A percentile compares a stretch with the other conserved stretches of the same genome.
Conservation (phyloP, 1,140 invertebrate genomes). For the Plodia interpunctella region DNA sequence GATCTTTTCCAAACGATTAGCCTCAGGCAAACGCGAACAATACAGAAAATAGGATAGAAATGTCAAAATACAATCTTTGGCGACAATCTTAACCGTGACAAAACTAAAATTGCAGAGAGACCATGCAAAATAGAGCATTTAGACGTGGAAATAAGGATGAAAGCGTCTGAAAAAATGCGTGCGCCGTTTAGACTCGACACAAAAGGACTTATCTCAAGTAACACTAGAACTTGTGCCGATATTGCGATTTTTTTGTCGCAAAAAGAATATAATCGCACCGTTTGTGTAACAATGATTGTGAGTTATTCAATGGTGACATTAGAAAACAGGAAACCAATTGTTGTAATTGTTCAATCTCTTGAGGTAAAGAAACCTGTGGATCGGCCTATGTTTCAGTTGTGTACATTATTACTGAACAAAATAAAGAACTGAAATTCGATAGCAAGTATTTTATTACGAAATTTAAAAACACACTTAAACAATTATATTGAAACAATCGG, state of each 20-base stretch:
- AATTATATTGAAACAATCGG: too few relatives aligned
- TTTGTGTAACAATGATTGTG: slow-evolving; percentile 32
- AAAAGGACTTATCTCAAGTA: slow-evolving; percentile 48
- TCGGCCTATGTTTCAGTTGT: neutral
- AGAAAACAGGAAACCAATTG: slow-evolving; percentile 2
- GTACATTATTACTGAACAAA: neutral
- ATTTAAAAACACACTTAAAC: too few relatives aligned
- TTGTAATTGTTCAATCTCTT: slow-evolving; percentile 6
- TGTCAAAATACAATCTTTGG: slow-evolving; percentile 71
- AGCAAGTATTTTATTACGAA: too few relatives aligned
- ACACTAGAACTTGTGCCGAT: slow-evolving; percentile 62
- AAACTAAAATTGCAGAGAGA: slow-evolving; percentile 4
- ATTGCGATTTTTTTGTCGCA: slow-evolving; percentile 35
- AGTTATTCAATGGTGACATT: slow-evolving; percentile 23
- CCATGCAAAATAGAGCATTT: slow-evolving; percentile 26
- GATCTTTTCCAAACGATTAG: slow-evolving; percentile 62
- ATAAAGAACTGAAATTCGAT: too few relatives aligned
- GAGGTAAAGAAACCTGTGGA: neutral
- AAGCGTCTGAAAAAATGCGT: slow-evolving; percentile 8
- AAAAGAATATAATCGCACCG: slow-evolving; percentile 31
- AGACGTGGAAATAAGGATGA: slow-evolving; percentile 8
- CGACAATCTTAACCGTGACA: slow-evolving; percentile 44
- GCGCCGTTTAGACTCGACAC: slow-evolving; percentile 20
- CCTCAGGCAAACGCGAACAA: slow-evolving; percentile 41
- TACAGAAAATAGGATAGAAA: slow-evolving; percentile 68